Conservation (phyloP, 2,888 invertebrate genomes). For the Arctia plantaginis region DNA sequence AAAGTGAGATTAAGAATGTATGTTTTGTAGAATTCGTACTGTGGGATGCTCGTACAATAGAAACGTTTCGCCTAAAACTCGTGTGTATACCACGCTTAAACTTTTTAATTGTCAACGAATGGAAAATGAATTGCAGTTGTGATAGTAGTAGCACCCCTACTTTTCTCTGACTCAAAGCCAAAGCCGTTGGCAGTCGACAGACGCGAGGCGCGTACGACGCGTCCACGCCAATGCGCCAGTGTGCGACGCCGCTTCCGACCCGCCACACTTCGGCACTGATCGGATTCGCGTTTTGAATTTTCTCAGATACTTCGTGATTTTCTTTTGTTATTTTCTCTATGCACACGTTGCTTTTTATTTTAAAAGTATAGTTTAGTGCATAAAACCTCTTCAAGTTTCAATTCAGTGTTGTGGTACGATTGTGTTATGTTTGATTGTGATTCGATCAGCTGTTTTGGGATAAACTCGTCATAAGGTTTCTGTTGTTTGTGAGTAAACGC, state of each 20-base stretch:
- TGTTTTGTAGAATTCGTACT: constrained; percentile 48
- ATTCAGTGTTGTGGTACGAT: constrained; percentile 52
- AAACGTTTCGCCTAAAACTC: constrained; percentile 42
- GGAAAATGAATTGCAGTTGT: constrained; percentile 72
- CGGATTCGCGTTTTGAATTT: constrained; percentile 60
- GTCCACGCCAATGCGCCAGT: constrained; percentile 72
- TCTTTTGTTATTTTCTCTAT: constrained; percentile 41
- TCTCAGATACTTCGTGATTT: constrained; percentile 55
- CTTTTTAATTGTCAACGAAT: constrained; percentile 72
- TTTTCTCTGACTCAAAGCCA: constrained; percentile 74
- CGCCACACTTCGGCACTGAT: constrained; percentile 70
- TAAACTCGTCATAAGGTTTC: constrained; percentile 62
- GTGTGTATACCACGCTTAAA: constrained; percentile 53
- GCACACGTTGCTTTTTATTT: constrained; percentile 73
- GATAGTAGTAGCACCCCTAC: constrained; percentile 77
- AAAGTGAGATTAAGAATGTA: constrained; percentile 18
- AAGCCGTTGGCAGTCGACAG: constrained; percentile 46
- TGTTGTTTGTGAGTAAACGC: constrained; percentile 46
- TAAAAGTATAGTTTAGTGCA: constrained; percentile 69
- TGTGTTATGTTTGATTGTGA: constrained; percentile 65
- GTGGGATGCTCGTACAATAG: constrained; percentile 45
- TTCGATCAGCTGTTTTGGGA: constrained; percentile 69
- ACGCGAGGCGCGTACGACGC: constrained; percentile 56
- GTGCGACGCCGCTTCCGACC: constrained; percentile 76
- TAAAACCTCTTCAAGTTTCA: constrained; percentile 31